These are phyloP conservation scores for Anguilla marmorata DNA, from an alignment of 2,797 vertebrate genomes.

Conservation along the genomic window DNA sequence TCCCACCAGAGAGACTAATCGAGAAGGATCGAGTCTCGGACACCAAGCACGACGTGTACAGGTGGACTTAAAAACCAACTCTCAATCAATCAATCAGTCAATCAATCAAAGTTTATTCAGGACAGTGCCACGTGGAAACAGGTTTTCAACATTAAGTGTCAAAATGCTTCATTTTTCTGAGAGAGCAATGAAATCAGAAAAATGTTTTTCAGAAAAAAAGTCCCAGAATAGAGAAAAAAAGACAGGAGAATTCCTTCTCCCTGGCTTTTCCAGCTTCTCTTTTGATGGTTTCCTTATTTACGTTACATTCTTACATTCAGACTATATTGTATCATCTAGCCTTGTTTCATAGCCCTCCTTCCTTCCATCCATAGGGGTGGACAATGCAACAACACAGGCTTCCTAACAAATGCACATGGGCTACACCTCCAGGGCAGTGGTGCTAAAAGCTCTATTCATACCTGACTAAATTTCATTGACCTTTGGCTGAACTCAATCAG, in stretches of 20 bases:
- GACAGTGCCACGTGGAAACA: neutral
- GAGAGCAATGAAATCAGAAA: neutral
- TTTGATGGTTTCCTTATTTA: too few relatives aligned
- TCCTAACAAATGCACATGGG: neutral
- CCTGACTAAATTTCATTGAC: conserved; percentile 10
- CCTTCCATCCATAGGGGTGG: neutral
- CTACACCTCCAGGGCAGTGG: neutral
- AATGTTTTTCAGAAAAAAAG: neutral
- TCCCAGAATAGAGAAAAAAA: too few relatives aligned
- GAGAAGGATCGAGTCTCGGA: conserved; percentile 92
- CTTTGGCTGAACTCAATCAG: neutral
- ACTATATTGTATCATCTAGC: neutral
- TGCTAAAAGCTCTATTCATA: neutral
- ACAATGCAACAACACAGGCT: neutral
- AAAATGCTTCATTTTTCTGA: neutral
- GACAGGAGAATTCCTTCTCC: too few relatives aligned
- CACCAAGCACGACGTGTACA: conserved; percentile 97
- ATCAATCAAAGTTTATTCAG: neutral
- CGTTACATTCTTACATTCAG: too few relatives aligned
- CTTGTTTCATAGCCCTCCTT: neutral
- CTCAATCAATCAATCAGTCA: neutral
- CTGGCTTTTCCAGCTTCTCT: too few relatives aligned
- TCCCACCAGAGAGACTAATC: conserved; percentile 94
- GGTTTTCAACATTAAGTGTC: neutral
- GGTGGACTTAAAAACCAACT: conserved; percentile 67